Conservation (phyloP, 1,140 invertebrate genomes). For the Halictus rubicundus region DNA sequence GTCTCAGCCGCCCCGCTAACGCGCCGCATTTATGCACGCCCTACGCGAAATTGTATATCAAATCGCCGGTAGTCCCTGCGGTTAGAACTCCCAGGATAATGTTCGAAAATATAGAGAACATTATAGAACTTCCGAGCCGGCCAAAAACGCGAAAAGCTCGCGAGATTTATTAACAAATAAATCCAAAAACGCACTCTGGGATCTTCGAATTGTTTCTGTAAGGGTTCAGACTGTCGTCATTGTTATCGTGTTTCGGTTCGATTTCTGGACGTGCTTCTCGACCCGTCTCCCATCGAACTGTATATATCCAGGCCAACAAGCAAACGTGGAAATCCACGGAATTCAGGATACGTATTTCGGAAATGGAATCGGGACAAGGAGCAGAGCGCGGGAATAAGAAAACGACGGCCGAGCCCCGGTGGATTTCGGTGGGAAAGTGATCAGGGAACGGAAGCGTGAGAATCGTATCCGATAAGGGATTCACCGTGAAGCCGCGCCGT, state of each 20-base stretch:
- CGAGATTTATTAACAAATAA: no score
- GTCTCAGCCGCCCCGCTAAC: conserved; percentile 19
- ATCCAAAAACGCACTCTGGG: no score
- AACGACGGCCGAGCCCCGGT: no score
- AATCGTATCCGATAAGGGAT: neutral
- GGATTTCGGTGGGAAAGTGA: neutral
- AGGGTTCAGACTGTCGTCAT: neutral
- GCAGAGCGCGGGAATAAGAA: neutral
- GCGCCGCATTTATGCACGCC: neutral
- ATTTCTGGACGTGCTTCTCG: neutral
- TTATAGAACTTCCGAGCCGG: no score
- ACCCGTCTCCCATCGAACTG: neutral
- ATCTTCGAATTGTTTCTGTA: no score
- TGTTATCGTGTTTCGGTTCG: neutral
- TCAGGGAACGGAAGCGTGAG: neutral
- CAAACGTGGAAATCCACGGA: neutral
- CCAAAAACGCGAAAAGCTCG: no score
- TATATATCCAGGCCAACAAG: neutral
- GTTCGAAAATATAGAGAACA: neutral
- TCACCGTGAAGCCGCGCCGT: neutral
- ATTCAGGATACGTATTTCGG: conserved; percentile 1
- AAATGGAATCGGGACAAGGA: neutral
- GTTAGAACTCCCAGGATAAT: neutral
- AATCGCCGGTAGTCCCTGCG: neutral
- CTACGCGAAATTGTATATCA: conserved; percentile 13